Base-by-base conservation (phyloP, 2,888 invertebrate species). In the Idaea aversata region DNA sequence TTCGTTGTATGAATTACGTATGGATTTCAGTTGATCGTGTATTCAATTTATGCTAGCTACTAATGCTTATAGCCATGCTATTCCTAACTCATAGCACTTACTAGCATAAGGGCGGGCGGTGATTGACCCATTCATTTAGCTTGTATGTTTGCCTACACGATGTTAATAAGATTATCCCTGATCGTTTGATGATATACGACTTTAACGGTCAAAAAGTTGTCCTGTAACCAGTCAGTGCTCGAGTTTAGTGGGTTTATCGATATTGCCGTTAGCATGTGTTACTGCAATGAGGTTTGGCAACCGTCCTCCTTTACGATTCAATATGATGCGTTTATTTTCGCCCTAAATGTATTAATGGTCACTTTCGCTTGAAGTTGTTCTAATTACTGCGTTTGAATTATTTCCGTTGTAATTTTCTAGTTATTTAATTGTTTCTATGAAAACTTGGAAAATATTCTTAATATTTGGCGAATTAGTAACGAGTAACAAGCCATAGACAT, bases 281-380 rank as follows among this genome's bases (percentile, higher is more conserved):
- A 63, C 63, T 69, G 67, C 65, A 67, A 35, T 63, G 61, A 64
- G 57, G 61, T 67, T 71, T 79, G 80, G 78, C 79, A 77, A 74
- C 75, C 74, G 75, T 73, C 73, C 74, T 67, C 72, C 72, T 73
- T 47, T 72, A 65, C 70, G 67, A 74, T 72, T 72, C 77, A 71
- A 70, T 69, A 66, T 69, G 73, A 78, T 75, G 77, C 72, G 75
- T 81, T 81, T 81, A 80, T 78, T 79, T 77, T 77, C 69, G 74
- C 76, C 69, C 75, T 72, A 66, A 47, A 62, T 59, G 64, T 71
- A 68, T 70, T 74, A 73, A 73, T 69, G 72, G 63, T 69, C 71
- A 68, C 71, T 74, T 73, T 71, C 68, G 69, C 68, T 66, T 47
- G 67, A 70, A 71, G 64, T 68, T 61, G 58, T 57, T 68, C 67